Evolutionary conservation across 2,888 invertebrate genomes (phyloP), one percentile per base, ranked within the genome.

Genomic region (Leptura quadrifasciata): DNA sequence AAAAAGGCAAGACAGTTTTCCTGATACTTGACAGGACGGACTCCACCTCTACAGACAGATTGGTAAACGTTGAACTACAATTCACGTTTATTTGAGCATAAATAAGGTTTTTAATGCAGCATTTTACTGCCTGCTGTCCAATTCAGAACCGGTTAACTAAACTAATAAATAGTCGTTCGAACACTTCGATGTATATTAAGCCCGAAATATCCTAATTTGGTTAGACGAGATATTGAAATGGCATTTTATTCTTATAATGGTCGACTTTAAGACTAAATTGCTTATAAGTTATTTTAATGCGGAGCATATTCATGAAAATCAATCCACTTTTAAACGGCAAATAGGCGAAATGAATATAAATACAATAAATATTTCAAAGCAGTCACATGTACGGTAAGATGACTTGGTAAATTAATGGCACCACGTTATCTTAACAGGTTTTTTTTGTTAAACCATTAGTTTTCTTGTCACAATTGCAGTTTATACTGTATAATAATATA

Each of bases 191-290:
- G 77, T 77, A 75, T 72, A 75, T 72, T 73, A 63, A 77, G 77
- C 72, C 81, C 82, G 79, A 81, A 82, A 81, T 80, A 79, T 81
- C 83, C 83, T 78, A 82, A 83, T 83, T 83, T 83, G 83, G 83
- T 81, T 83, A 83, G 83, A 83, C 82, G 77, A 83, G 80, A 78
- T 79, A 81, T 81, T 78, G 80, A 81, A 81, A 83, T 81, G 80
- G 80, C 79, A 81, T 79, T 76, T 79, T 79, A 80, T 80, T 77
- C 78, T 75, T 80, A 78, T 81, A 78, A 79, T 77, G 78, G 81
- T 67, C 71, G 73, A 67, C 64, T 77, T 47, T 12, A 67, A 58
- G 18, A 47, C 55, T 68, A 60, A 76, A 76, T 76, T 60, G 75
- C 71, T 74, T 54, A 67, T 58, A 58, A 70, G 75, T 64, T 70